These are phyloP conservation scores for Myotis findleyi DNA, from an alignment of 2,797 vertebrate genomes.

Conservation along the genomic window DNA sequence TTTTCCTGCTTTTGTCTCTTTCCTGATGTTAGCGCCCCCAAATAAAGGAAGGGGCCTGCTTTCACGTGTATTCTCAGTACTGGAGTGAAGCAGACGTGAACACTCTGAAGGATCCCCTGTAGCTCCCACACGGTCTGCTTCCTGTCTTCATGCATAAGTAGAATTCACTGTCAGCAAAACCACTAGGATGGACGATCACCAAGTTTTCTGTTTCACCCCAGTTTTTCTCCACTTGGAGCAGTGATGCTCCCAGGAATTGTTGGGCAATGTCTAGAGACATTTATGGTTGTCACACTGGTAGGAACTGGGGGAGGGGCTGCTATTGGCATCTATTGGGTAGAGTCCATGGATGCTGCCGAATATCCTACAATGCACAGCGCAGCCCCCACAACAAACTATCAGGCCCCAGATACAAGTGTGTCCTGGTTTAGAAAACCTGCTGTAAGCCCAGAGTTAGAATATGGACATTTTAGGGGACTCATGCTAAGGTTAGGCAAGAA, in stretches of 20 bases:
- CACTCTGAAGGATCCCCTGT: neutral
- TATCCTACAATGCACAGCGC: neutral
- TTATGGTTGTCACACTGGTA: neutral
- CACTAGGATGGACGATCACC: neutral
- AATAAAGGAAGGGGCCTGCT: neutral
- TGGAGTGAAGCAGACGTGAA: neutral
- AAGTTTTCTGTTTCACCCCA: neutral
- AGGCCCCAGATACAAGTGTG: neutral
- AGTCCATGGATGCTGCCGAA: neutral
- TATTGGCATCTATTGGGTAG: neutral
- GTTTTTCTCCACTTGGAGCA: neutral
- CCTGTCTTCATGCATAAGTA: neutral
- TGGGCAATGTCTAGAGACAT: neutral
- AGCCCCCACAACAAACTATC: neutral
- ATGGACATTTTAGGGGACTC: neutral
- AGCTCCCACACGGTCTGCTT: neutral
- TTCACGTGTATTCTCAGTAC: accelerated
- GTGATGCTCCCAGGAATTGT: neutral
- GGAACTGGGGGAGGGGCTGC: neutral
- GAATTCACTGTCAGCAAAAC: neutral
- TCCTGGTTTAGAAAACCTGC: neutral
- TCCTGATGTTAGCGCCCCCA: neutral
- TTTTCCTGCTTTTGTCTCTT: neutral
- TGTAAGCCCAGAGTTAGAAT: neutral
- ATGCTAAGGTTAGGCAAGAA: neutral